Conservation (phyloP, 2,888 invertebrate species). For the Tyria jacobaeae region DNA sequence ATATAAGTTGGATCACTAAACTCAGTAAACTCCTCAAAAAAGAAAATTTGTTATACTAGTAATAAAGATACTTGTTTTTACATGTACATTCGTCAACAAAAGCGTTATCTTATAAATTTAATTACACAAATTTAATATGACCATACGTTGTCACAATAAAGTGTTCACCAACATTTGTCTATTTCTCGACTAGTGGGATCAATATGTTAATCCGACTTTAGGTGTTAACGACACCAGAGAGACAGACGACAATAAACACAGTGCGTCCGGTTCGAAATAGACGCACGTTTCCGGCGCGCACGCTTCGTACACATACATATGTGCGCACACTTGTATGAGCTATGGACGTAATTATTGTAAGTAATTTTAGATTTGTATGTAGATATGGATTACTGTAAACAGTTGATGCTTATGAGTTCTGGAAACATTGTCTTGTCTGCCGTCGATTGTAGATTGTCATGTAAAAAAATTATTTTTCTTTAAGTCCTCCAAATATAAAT, state of each 20-base stretch:
- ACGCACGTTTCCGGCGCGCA: conserved; percentile 76
- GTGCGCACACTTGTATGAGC: conserved; percentile 22
- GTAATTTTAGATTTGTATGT: conserved; percentile 17
- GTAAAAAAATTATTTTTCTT: not conserved
- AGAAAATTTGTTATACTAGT: not conserved
- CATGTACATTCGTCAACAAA: conserved; percentile 24
- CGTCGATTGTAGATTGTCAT: not conserved
- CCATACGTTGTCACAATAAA: conserved; percentile 18
- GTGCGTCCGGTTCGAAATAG: conserved; percentile 84
- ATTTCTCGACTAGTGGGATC: conserved; percentile 46
- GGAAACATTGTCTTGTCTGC: conserved; percentile 4
- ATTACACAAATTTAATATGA: conserved; percentile 14
- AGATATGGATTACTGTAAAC: conserved; percentile 7
- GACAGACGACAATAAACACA: conserved; percentile 80
- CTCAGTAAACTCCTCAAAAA: too few species aligned
- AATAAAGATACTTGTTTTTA: conserved; percentile 3
- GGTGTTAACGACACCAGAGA: conserved; percentile 77
- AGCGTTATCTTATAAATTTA: conserved; percentile 17
- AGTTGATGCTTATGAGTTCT: not conserved
- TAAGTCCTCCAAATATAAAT: not conserved
- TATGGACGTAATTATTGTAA: conserved; percentile 19
- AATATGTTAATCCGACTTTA: conserved; percentile 73
- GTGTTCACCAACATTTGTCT: conserved; percentile 14
- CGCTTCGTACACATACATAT: conserved; percentile 41
- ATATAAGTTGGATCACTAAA: too few species aligned